These are phyloP conservation scores for Clupea harengus DNA, from an alignment of 2,113 vertebrate genomes.

Conservation along the genomic window DNA sequence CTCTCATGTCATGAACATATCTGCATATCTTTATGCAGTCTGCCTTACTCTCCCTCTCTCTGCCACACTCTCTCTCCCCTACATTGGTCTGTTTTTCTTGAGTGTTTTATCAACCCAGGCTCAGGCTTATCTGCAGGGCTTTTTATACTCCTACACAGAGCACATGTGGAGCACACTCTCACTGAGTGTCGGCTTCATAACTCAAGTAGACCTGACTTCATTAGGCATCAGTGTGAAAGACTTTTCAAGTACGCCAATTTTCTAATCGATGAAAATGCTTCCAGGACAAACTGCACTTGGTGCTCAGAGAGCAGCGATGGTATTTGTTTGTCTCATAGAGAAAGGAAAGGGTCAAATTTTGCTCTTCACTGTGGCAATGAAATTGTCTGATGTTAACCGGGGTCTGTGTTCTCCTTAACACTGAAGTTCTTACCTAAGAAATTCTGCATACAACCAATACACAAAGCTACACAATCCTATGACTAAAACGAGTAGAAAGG, in stretches of 20 bases:
- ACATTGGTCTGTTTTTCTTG: slow-evolving; percentile 28
- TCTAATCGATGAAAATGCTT: not conserved
- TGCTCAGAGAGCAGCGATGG: not conserved
- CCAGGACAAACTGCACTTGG: not conserved
- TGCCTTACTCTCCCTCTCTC: slow-evolving; percentile 16
- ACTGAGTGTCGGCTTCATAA: slow-evolving; percentile 22
- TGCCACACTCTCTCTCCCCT: not conserved
- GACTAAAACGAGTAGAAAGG: no score
- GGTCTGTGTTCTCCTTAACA: not conserved
- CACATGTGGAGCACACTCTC: not conserved
- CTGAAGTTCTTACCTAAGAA: no score
- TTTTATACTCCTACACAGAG: slow-evolving; percentile 23
- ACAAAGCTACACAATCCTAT: no score
- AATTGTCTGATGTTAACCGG: not conserved
- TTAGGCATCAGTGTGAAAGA: not conserved
- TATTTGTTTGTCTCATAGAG: not conserved
- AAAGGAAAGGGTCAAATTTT: not conserved
- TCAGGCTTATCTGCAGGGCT: slow-evolving; percentile 29
- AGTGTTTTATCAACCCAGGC: slow-evolving; percentile 21
- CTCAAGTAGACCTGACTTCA: slow-evolving; percentile 10
- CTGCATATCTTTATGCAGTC: not conserved
- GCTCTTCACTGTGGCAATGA: not conserved
- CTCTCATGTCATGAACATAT: slow-evolving; percentile 5
- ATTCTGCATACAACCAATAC: no score
- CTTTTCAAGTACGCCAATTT: not conserved